A percentile compares a stretch with the other conserved stretches of the same genome.
Evolutionary conservation across 2,888 invertebrate species (phyloP).

Genomic region (Muschampia plurimacula): DNA sequence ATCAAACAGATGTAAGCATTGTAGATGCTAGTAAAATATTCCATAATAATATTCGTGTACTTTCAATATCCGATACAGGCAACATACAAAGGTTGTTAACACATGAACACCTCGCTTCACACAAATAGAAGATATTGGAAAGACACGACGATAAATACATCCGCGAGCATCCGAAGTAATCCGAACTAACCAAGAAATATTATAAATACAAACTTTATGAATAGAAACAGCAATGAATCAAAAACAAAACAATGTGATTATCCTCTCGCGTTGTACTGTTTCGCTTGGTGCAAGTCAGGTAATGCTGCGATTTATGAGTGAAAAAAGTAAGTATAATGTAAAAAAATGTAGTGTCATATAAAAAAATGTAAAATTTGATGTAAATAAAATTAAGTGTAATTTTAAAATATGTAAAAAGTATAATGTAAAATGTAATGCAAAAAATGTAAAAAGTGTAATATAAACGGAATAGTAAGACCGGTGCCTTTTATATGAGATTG

Average conservation of each 20-base stretch:
- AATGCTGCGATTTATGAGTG: neutral
- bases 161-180: constrained; percentile 70
- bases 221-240: constrained; percentile 81
- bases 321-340: neutral
- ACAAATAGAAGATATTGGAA: constrained; percentile 25
- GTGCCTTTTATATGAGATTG: too few species aligned
- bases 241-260: constrained; percentile 84
- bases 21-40: neutral
- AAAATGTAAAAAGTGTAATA: too few species aligned
- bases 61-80: neutral
- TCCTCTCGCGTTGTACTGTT: constrained; percentile 69
- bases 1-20: neutral
- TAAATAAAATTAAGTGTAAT: too few species aligned
- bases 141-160: constrained; percentile 47
- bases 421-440: too few species aligned
- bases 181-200: constrained; percentile 71
- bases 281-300: constrained; percentile 47
- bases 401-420: too few species aligned
- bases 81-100: constrained; percentile 26
- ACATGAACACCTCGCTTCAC: constrained; percentile 10
- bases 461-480: too few species aligned
- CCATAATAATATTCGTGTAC: neutral
- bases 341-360: too few species aligned
- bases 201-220: constrained; percentile 76
- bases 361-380: too few species aligned